phyloP scores from a whole-genome alignment of 2,113 vertebrate genomes.

The Oreochromis tanganicae region DNA sequence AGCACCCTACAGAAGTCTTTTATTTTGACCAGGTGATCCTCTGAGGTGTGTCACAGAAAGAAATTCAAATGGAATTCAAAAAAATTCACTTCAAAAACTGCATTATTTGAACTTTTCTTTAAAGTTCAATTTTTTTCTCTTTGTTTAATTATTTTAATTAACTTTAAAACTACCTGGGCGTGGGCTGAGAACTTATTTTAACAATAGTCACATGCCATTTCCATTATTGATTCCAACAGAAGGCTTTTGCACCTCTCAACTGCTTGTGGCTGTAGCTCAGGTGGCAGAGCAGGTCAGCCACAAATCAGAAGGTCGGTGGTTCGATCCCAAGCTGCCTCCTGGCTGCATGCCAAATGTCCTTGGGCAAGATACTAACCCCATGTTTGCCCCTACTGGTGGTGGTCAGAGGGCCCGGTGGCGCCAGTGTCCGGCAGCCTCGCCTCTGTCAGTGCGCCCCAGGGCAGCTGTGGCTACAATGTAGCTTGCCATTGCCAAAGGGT shows the following conservation, averaged over 20 bases:
- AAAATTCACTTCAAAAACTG: background rate
- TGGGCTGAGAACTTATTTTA: background rate
- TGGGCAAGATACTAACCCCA: no score
- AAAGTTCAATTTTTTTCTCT: background rate
- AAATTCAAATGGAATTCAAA: background rate
- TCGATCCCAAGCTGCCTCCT: no score
- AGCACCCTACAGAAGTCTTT: background rate
- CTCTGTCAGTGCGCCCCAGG: no score
- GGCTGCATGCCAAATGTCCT: no score
- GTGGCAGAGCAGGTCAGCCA: no score
- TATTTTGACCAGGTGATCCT: background rate
- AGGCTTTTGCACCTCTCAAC: background rate
- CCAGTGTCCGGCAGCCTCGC: no score
- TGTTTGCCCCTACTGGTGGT: no score
- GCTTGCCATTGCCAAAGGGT: no score
- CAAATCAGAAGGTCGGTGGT: no score
- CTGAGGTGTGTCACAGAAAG: background rate
- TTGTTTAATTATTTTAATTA: background rate
- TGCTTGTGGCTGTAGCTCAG: background rate
- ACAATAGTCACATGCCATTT: background rate
- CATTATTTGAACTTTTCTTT: background rate
- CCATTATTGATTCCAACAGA: background rate
- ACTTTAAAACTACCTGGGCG: background rate
- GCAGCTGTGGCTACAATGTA: no score
- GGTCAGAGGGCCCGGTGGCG: no score